Conservation (phyloP, 2,797 vertebrate genomes). For the Oryzias dopingdopingensis region DNA sequence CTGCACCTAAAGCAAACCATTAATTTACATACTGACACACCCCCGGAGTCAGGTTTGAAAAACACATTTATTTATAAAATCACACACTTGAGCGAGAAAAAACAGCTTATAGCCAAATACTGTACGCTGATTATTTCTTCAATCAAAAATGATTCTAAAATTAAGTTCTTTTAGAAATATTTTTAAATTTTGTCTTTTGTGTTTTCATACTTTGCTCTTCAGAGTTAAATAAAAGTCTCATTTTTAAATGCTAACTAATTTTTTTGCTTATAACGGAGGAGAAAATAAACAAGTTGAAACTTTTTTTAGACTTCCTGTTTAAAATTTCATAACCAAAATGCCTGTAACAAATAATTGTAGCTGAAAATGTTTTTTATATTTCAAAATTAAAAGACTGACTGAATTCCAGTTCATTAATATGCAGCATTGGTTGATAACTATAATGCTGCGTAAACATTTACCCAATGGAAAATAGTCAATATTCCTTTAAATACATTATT, state of each 20-base stretch:
- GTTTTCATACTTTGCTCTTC: neutral
- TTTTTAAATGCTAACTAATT: neutral
- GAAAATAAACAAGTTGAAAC: neutral
- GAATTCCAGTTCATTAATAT: too few species aligned
- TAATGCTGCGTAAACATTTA: too few species aligned
- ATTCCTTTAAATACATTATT: too few species aligned
- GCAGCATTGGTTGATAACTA: too few species aligned
- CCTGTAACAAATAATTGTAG: too few species aligned
- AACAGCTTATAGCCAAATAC: neutral
- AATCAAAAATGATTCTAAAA: neutral
- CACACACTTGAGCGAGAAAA: neutral
- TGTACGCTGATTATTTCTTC: neutral
- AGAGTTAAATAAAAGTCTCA: constrained; percentile 1
- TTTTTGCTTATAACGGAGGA: neutral
- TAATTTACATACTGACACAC: constrained; percentile 10
- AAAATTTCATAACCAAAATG: too few species aligned
- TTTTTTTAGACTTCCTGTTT: neutral
- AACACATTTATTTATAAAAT: neutral
- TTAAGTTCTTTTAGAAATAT: neutral
- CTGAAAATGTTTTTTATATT: too few species aligned
- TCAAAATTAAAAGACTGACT: too few species aligned
- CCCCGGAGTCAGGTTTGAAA: neutral
- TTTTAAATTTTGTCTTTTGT: constrained; percentile 4
- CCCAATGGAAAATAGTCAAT: too few species aligned
- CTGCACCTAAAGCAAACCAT: constrained; percentile 14